Evolutionary conservation across 1,140 invertebrate genomes (phyloP), one percentile per base, ranked within the genome.

Genomic region (Apis dorsata): DNA sequence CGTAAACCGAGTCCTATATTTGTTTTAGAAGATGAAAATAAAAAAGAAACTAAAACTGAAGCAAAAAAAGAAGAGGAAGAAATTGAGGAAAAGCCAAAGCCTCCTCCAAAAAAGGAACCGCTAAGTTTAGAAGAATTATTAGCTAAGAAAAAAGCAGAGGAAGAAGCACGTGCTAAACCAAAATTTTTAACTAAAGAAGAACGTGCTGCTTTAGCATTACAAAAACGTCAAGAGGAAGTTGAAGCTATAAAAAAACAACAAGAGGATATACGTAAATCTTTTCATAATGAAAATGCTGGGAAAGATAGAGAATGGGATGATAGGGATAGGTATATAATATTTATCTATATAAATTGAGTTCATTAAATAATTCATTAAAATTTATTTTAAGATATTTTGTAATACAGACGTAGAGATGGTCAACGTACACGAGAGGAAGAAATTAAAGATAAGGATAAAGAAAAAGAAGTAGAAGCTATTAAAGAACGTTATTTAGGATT

Each of bases 181-280:
- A 99, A 99, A 71, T 99, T 99, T 94, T 94, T 99, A 44, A 98
- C 98, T 0, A 99, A 99, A 94, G 98, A 99, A 93, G 98, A 99
- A 94, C 95, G 99, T 91, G 97, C 96, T 2, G 96, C 96, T 0
- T 95, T 99, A 89, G 99, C 99, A 1, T 90, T 99, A 8, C 96
- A 98, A 90, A 96, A 97, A 79, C 94, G 99, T 9, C 97, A 99
- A 90, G 97, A 98, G 91, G 96, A 99, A 94, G 97, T 97, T 10
- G 96, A 97, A 8, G 95, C 94, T 68, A 94, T 97, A 24, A 94
- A 95, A 62, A 96, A 95, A 86, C 94, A 94, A 78, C 95, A 96
- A 82, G 97, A 98, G 15, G 96, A 97, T 79, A 96, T 97, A 86
- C 93, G 96, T 57, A 96, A 96, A 90, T 95, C 95, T 55, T 69